These are phyloP conservation scores for Muscicapa striata DNA, from an alignment of 2,797 vertebrate species.

Conservation along the genomic window DNA sequence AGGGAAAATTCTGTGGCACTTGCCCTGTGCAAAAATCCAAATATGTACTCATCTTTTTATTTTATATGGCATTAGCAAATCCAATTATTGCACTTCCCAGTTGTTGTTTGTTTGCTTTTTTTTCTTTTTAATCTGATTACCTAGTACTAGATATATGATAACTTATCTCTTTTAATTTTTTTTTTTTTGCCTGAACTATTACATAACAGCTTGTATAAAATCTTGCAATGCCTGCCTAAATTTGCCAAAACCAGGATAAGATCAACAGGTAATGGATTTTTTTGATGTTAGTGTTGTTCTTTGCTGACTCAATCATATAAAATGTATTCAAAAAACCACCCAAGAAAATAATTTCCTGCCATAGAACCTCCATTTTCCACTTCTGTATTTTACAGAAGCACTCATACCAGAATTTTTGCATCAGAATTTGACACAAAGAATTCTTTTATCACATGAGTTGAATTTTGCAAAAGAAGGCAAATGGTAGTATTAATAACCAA, in stretches of 20 bases:
- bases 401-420: constrained; percentile 19
- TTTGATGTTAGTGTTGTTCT: neutral
- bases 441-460: constrained; percentile 36
- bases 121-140: neutral
- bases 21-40: neutral
- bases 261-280: neutral
- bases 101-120: neutral
- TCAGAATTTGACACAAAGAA: constrained; percentile 23
- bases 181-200: neutral
- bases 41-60: neutral
- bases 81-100: neutral
- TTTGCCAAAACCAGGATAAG: neutral
- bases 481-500: constrained; percentile 18
- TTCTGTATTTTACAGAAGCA: constrained; percentile 21
- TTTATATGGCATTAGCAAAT: neutral
- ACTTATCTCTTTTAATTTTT: neutral
- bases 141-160: neutral
- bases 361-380: neutral
- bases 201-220: neutral
- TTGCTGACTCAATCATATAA: neutral
- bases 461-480: constrained; percentile 36
- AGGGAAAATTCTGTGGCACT: neutral
- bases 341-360: neutral
- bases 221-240: neutral
- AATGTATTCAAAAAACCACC: neutral